phyloP scores from a whole-genome alignment of 2,113 vertebrate species.

The Carassius carassius region DNA sequence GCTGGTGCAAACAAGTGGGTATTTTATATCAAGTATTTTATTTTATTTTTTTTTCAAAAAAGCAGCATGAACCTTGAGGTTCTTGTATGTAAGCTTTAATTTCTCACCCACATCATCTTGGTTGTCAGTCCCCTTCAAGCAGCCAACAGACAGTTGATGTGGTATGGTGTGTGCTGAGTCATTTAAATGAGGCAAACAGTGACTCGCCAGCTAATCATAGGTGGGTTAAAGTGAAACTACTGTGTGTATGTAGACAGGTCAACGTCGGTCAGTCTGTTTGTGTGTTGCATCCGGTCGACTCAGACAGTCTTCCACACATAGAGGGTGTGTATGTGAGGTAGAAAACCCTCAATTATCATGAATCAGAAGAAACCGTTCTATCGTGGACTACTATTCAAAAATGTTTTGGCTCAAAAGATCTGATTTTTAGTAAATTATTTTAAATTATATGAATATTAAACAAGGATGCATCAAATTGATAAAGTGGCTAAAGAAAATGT shows the following conservation, averaged over 20 bases:
- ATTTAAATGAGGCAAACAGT: not conserved
- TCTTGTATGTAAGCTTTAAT: not conserved
- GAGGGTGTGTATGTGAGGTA: not conserved
- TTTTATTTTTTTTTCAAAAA: not conserved
- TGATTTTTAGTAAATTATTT: not conserved
- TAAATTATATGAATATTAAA: not conserved
- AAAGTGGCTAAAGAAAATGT: not conserved
- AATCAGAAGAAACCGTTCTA: not conserved
- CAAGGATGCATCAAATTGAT: not conserved
- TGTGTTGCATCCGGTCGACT: not conserved
- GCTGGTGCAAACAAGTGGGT: not conserved
- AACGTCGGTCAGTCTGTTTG: not conserved
- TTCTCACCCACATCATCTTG: not conserved
- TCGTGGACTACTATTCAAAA: not conserved
- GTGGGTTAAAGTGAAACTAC: not conserved
- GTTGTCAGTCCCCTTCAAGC: not conserved
- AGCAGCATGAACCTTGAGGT: not conserved
- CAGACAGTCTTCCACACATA: not conserved
- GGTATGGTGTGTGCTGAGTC: not conserved
- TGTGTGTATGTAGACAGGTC: not conserved
- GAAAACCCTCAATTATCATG: not conserved
- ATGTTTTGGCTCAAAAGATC: not conserved
- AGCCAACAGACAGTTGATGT: not conserved
- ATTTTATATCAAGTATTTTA: too few species aligned
- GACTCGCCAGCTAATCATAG: not conserved